Base-by-base conservation (phyloP, 2,113 vertebrate species). In the Mormyrus iriodes region DNA sequence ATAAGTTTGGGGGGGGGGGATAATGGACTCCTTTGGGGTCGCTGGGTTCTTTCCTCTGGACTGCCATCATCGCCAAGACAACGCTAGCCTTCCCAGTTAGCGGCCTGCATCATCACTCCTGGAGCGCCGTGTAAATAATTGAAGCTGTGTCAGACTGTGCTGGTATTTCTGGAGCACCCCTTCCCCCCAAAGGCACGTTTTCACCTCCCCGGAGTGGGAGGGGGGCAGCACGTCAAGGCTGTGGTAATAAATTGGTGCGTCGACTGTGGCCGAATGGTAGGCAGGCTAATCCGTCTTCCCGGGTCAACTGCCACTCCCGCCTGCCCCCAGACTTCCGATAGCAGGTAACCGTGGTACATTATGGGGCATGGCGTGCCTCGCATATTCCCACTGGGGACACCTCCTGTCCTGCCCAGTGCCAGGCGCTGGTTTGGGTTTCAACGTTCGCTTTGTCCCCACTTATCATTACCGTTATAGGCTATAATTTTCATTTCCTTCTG, bases 401-500 rank as follows among this genome's bases (percentile, higher is more conserved):
- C 35, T 61, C 10, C 42, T 17, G n/a, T 79, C 65, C 7, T 9
- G 10, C 31, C 39, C 79, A 53, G 10, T 51, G n/a, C 53, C 88
- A 58, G 76, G 27, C 10, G 44, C 24, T 24, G 35, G 39, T 35
- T 84, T 58, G 58, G 55, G 58, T 83, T 83, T 89, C 31, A 35
- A 19, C 2, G 5, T 42, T 79, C 19, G 17, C 44, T 88, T 61
- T 84, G 79, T 84, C 52, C 73, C 31, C 12, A 52, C 35, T 89
- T 89, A 84, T 84, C 88, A 82, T 84, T 61, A 88, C 69, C 46
- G 44, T 79, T 79, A 84, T 82, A 51, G 48, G 46, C 82, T 55
- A 53, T 89, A 89, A 89, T 82, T 82, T 52, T 84, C 79, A 61
- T 82, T 87, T 82, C 79, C 79, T 79, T 84, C 88, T 31, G 35